Evolutionary conservation across 1,140 invertebrate species (phyloP).

Genomic region (Cotesia typhae): DNA sequence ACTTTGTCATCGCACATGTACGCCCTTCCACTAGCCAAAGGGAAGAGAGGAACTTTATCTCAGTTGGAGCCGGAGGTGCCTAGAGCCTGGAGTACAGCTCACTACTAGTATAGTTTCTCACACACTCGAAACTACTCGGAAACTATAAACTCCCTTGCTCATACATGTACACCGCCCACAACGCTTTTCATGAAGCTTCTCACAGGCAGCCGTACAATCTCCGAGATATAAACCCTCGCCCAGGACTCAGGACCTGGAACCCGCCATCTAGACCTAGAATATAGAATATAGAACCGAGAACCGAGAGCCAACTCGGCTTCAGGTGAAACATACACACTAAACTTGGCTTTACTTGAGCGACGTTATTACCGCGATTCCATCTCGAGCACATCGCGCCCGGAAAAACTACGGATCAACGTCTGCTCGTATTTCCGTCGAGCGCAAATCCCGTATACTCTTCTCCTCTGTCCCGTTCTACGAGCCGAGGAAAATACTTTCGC

Average conservation of each 20-base stretch:
- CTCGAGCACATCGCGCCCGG: conserved; percentile 1
- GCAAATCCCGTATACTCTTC: conserved; percentile 31
- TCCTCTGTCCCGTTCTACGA: no score
- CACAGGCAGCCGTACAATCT: conserved; percentile 6
- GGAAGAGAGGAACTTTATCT: neutral
- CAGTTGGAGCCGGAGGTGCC: neutral
- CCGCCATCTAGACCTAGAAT: no score
- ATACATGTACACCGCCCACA: neutral
- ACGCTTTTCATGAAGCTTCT: neutral
- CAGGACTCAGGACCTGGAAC: no score
- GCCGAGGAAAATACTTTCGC: conserved; percentile 9
- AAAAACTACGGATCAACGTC: conserved; percentile 34
- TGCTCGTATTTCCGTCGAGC: conserved; percentile 37
- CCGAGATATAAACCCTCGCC: no score
- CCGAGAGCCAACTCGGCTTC: neutral
- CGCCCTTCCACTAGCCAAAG: neutral
- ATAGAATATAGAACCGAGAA: conserved; percentile 6
- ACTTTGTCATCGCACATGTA: conserved; percentile 1
- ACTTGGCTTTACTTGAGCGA: conserved; percentile 32
- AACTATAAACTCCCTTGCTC: no score
- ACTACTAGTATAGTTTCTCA: no score
- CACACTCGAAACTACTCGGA: no score
- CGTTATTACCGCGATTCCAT: conserved; percentile 35
- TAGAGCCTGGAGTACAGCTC: no score
- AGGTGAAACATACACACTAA: conserved; percentile 10